Conservation (phyloP, 2,888 invertebrate genomes). For the Sycophila texana region DNA sequence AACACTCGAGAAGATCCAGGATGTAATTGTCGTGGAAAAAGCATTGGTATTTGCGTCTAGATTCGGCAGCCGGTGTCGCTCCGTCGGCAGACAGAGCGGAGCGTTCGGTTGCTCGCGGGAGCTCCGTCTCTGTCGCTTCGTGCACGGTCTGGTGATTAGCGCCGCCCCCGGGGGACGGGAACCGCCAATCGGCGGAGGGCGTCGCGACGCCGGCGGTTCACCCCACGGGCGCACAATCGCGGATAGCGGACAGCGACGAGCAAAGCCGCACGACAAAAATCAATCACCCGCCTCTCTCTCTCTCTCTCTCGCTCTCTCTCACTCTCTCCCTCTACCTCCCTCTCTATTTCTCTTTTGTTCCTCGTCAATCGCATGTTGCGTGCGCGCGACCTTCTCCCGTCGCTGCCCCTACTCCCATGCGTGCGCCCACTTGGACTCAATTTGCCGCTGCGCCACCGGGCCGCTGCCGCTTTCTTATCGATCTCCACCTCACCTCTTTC, state of each 20-base stretch:
- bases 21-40: constrained; percentile 19
- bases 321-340: constrained; percentile 34
- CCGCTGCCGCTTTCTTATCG: constrained; percentile 19
- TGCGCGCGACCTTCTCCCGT: constrained; percentile 37
- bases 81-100: constrained; percentile 2
- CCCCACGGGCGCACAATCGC: constrained; percentile 66
- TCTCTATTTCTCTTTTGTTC: constrained; percentile 52
- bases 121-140: constrained; percentile 18
- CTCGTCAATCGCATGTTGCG: constrained; percentile 55
- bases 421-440: not conserved
- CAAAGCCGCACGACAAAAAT: constrained; percentile 75
- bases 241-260: constrained; percentile 69
- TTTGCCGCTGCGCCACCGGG: constrained; percentile 6
- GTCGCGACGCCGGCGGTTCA: constrained; percentile 72
- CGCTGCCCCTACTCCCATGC: constrained; percentile 2
- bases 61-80: not conserved
- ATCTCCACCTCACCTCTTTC: not conserved
- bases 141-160: constrained; percentile 75
- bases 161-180: constrained; percentile 74
- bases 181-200: constrained; percentile 74
- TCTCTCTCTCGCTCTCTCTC: constrained; percentile 11
- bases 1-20: not conserved
- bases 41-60: not conserved
- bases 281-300: constrained; percentile 64
- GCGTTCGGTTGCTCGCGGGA: not conserved